Conservation (phyloP, 2,113 vertebrate species). For the Protobothrops flavoviridis region DNA sequence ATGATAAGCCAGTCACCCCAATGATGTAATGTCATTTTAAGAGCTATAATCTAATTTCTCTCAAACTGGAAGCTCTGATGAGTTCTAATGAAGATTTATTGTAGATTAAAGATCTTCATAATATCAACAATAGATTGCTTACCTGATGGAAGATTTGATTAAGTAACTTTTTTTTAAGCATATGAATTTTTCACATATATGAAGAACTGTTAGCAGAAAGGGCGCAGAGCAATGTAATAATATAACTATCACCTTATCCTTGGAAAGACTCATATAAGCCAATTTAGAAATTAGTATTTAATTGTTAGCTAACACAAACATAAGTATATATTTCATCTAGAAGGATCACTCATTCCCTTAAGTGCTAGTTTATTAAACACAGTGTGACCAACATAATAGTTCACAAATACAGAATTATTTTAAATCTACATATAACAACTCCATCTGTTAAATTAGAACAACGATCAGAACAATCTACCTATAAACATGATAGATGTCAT, state of each 20-base stretch:
- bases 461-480: background rate
- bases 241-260: constrained; percentile 38
- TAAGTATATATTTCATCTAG: constrained; percentile 50
- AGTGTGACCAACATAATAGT: background rate
- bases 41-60: constrained; percentile 97
- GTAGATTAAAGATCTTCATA: constrained; percentile 94
- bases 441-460: constrained; percentile 13
- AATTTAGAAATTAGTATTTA: constrained; percentile 43
- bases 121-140: constrained; percentile 97
- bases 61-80: constrained; percentile 93
- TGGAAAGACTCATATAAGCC: constrained; percentile 43
- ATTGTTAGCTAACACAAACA: constrained; percentile 43
- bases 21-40: constrained; percentile 99
- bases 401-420: background rate
- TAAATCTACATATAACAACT: background rate
- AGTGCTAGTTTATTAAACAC: background rate
- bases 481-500: background rate
- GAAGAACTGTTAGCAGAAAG: constrained; percentile 66
- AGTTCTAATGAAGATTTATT: constrained; percentile 99
- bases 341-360: constrained; percentile 23
- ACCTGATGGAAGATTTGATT: constrained; percentile 93
- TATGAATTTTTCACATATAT: constrained; percentile 82
- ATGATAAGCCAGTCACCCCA: constrained; percentile 98
- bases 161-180: constrained; percentile 79
- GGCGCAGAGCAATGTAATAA: constrained; percentile 51